These are phyloP conservation scores for Ptychochromis oligacanthus DNA, from an alignment of 2,113 vertebrate species.

Conservation along the genomic window DNA sequence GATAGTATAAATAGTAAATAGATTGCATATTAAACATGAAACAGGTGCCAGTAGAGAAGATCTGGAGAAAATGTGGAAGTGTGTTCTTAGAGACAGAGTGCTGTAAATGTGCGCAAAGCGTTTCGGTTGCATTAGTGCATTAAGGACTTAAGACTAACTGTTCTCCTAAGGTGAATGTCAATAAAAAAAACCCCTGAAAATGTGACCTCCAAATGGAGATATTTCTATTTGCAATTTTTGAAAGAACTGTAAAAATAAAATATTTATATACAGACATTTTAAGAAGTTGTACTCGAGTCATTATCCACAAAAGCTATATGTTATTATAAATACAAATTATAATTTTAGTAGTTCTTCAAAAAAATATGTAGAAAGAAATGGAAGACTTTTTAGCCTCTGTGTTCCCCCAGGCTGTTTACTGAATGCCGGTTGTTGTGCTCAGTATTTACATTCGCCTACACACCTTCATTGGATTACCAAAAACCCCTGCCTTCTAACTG, in stretches of 20 bases:
- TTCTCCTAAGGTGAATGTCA: neutral
- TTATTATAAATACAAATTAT: slow-evolving; percentile 10
- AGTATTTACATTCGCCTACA: slow-evolving; percentile 68
- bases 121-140: neutral
- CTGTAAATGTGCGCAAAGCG: neutral
- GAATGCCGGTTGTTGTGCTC: slow-evolving; percentile 56
- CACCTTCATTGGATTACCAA: slow-evolving; percentile 66
- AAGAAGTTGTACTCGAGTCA: neutral
- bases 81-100: too few relatives aligned
- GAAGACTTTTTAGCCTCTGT: slow-evolving; percentile 33
- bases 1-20: too few relatives aligned
- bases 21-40: too few relatives aligned
- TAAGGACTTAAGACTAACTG: neutral
- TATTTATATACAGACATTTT: neutral
- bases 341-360: neutral
- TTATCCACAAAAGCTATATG: neutral
- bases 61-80: too few relatives aligned
- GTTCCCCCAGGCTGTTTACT: slow-evolving; percentile 54
- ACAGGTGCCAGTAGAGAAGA: too few relatives aligned
- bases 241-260: neutral
- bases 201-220: neutral
- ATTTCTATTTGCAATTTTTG: neutral
- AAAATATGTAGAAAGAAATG: neutral
- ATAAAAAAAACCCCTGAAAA: neutral
- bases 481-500: slow-evolving; percentile 52